These are phyloP conservation scores for Tetrapedia diversipes DNA, from an alignment of 2,888 invertebrate genomes.

Conservation along the genomic window DNA sequence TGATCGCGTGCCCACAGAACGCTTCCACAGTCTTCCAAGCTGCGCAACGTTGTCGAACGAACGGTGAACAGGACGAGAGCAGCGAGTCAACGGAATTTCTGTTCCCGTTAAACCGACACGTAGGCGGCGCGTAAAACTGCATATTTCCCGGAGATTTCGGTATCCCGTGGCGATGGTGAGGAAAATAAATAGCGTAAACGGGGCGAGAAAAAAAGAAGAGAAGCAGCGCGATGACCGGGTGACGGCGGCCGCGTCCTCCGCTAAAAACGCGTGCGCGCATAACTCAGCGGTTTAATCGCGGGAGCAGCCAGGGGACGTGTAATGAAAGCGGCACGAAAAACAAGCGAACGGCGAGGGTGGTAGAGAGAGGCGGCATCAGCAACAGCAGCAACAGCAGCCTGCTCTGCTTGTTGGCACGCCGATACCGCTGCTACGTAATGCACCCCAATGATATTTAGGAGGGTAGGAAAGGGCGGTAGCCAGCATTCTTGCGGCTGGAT, in stretches of 20 bases:
- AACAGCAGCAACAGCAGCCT: conserved; percentile 26
- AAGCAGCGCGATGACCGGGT: conserved; percentile 57
- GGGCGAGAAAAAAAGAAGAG: conserved; percentile 19
- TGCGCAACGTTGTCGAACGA: too few species aligned
- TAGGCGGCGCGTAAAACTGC: conserved; percentile 10
- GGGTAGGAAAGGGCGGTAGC: conserved; percentile 61
- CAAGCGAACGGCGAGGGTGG: too few species aligned
- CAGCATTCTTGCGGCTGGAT: conserved; percentile 80
- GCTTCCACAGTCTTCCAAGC: too few species aligned
- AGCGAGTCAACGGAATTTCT: not conserved
- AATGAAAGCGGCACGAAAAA: conserved; percentile 80
- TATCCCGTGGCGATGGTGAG: conserved; percentile 25
- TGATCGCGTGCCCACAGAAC: too few species aligned
- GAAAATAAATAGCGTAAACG: conserved; percentile 54
- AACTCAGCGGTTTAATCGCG: conserved; percentile 81
- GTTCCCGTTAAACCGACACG: conserved; percentile 13
- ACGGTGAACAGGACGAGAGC: too few species aligned
- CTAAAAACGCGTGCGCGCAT: conserved; percentile 80
- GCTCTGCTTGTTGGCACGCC: conserved; percentile 45
- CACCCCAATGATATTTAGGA: conserved; percentile 65
- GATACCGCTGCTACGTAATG: conserved; percentile 54
- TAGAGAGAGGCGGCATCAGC: conserved; percentile 32
- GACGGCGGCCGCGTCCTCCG: conserved; percentile 71
- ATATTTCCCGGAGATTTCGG: conserved; percentile 39
- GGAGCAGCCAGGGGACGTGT: conserved; percentile 75